phyloP scores from a whole-genome alignment of 2,113 vertebrate genomes.

The Ondatra zibethicus region DNA sequence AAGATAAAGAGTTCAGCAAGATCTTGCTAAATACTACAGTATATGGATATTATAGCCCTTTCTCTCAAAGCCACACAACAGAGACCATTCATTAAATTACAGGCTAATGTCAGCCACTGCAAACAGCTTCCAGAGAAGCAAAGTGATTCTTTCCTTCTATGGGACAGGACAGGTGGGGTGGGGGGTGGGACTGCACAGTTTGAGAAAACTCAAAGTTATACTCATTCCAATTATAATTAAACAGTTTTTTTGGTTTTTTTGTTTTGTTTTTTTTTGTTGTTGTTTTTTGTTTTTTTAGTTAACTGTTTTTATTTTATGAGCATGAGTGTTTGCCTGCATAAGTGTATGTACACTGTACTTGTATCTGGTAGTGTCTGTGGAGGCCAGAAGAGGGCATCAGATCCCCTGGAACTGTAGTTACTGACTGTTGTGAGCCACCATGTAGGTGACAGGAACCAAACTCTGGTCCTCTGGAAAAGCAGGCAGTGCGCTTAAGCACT shows the following conservation, averaged over 20 bases:
- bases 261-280: too few species aligned
- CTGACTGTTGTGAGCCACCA: not conserved
- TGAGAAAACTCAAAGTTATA: not conserved
- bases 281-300: not conserved
- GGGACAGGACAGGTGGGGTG: not conserved
- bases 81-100: not conserved
- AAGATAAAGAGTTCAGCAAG: not conserved
- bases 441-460: not conserved
- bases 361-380: too few species aligned
- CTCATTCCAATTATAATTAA: not conserved
- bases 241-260: not conserved
- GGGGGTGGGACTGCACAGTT: rapidly evolving
- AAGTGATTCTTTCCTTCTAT: not conserved
- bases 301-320: not conserved
- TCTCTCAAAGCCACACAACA: not conserved
- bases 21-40: not conserved
- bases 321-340: not conserved
- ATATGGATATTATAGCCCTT: not conserved
- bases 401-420: not conserved
- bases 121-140: slow-evolving; percentile 32
- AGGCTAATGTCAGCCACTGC: not conserved
- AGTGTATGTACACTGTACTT: not conserved
- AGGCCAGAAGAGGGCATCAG: too few species aligned
- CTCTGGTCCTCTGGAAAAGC: not conserved
- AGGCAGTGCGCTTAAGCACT: too few species aligned